A percentile compares a stretch with the other conserved stretches of the same genome.
Conservation (phyloP, 2,888 invertebrate species). For the Bimastos eiseni region DNA sequence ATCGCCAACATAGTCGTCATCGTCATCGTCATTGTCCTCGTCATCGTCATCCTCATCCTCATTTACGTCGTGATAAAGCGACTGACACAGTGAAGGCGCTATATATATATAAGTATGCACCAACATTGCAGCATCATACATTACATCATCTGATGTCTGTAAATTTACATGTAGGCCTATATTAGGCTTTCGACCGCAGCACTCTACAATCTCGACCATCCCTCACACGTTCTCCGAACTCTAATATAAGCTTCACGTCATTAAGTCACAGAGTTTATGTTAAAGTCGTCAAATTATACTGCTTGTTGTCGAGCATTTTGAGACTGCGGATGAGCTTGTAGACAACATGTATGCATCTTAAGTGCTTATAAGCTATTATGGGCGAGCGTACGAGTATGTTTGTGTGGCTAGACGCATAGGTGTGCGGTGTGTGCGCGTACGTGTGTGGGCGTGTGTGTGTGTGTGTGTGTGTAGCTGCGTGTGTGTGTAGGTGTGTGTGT, state of each 20-base stretch:
- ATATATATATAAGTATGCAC: background rate
- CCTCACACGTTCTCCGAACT: background rate
- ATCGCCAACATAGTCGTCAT: conserved; percentile 35
- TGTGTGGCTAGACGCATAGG: too few relatives aligned
- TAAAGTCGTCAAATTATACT: background rate
- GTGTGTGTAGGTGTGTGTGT: too few relatives aligned
- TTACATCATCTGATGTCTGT: background rate
- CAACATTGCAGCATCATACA: background rate
- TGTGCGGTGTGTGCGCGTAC: too few relatives aligned
- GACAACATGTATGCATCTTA: too few relatives aligned
- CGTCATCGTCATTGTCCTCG: conserved; percentile 33
- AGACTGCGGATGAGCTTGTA: background rate
- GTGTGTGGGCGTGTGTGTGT: too few relatives aligned
- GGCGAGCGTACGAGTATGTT: too few relatives aligned
- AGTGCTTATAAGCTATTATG: background rate
- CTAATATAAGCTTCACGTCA: background rate
- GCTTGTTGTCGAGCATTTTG: background rate
- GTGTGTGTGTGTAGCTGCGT: too few relatives aligned
- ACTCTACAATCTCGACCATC: background rate
- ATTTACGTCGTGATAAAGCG: background rate
- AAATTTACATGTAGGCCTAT: background rate
- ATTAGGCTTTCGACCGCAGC: background rate
- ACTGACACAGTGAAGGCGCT: background rate
- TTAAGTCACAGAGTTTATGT: conserved; percentile 1
- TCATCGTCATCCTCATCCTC: background rate